Conservation (phyloP, 2,113 vertebrate genomes). For the Pygoscelis adeliae region DNA sequence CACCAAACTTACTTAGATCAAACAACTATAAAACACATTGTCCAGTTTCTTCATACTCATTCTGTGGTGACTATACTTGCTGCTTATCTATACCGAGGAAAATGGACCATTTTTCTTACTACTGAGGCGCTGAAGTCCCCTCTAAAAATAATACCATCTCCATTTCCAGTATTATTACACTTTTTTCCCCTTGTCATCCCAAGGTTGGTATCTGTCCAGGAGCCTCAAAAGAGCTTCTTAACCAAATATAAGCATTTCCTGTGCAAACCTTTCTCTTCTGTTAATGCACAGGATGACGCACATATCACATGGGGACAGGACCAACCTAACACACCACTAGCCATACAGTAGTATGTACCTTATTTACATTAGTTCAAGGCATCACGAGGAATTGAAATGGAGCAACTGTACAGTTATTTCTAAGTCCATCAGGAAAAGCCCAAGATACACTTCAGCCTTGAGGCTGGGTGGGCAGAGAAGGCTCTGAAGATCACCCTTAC, state of each 20-base stretch:
- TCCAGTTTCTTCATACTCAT: neutral
- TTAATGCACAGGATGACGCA: neutral
- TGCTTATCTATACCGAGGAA: neutral
- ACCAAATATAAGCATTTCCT: neutral
- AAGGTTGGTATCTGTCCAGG: neutral
- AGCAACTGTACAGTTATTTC: neutral
- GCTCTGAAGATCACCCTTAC: slow-evolving; percentile 63
- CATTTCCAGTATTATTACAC: neutral
- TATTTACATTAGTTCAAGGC: neutral
- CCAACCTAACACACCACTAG: neutral
- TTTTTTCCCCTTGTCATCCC: neutral
- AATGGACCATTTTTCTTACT: neutral
- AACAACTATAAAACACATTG: neutral
- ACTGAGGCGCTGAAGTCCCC: neutral
- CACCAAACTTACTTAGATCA: neutral
- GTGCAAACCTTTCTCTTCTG: neutral
- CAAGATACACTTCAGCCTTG: neutral
- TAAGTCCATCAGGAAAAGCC: neutral
- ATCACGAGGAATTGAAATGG: neutral
- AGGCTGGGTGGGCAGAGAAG: neutral
- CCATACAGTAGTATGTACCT: neutral
- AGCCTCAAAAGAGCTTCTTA: neutral
- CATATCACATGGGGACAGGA: neutral
- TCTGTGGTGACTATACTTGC: neutral
- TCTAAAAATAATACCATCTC: neutral